Percentiles rank a stretch among this genome's conserved stretches.
phyloP scores from a whole-genome alignment of 2,113 vertebrate genomes.

The Dasyprocta punctata region DNA sequence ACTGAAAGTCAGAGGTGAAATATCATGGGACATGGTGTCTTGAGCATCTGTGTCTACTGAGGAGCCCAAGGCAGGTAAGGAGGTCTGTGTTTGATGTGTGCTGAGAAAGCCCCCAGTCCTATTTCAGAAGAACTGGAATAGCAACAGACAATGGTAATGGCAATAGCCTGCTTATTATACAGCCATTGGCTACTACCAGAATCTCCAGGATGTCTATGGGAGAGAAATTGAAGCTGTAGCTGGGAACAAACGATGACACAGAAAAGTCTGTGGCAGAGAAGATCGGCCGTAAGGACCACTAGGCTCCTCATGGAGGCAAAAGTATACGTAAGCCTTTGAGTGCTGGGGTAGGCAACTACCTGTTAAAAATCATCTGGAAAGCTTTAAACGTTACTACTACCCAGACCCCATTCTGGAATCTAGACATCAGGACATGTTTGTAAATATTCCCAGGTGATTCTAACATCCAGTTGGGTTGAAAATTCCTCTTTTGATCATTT shows the following conservation, averaged over 20 bases:
- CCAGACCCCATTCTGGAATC: neutral
- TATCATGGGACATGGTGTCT: neutral
- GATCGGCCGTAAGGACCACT: neutral
- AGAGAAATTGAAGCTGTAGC: neutral
- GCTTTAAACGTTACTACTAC: neutral
- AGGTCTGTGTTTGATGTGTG: neutral
- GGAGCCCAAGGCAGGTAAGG: neutral
- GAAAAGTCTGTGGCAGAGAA: neutral
- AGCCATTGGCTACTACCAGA: neutral
- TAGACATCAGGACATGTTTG: neutral
- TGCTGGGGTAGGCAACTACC: neutral
- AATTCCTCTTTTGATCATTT: neutral
- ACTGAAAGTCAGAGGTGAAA: neutral
- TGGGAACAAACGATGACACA: neutral
- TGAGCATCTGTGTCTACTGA: rapidly evolving
- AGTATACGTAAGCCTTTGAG: neutral
- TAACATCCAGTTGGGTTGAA: neutral
- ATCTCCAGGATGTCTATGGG: neutral
- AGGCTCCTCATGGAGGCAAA: neutral
- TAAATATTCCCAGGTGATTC: neutral
- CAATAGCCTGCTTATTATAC: neutral
- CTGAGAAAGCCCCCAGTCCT: neutral
- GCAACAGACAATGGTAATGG: neutral
- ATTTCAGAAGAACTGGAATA: neutral
- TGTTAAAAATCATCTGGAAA: neutral